Evolutionary conservation across 2,797 vertebrate genomes (phyloP).

Genomic region (Micromesistius poutassou): DNA sequence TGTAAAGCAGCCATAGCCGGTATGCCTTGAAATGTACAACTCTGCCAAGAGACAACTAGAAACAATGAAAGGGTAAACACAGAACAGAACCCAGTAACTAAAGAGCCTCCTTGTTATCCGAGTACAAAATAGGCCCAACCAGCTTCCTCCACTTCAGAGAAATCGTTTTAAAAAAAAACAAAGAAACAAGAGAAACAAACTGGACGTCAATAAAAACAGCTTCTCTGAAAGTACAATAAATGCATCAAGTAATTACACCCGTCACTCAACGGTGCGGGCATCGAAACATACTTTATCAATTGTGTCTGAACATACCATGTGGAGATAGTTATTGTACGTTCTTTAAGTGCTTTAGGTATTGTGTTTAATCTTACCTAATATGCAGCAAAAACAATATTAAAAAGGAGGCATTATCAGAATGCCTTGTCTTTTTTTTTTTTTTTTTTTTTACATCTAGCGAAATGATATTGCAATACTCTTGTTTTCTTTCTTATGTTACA

Average conservation of each 20-base stretch:
- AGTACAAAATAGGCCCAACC: conserved; percentile 34
- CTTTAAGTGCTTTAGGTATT: conserved; percentile 38
- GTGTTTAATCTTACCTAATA: conserved; percentile 2
- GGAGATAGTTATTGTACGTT: conserved; percentile 4
- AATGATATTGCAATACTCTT: not conserved
- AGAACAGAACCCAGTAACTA: not conserved
- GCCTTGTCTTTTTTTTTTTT: not conserved
- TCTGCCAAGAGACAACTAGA: not conserved
- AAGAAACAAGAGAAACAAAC: conserved; percentile 43
- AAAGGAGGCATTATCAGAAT: not conserved
- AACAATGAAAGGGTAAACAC: conserved; percentile 22
- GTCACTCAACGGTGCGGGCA: conserved; percentile 4
- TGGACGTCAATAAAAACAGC: not conserved
- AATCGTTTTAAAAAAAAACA: conserved; percentile 31
- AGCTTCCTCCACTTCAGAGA: conserved; percentile 21
- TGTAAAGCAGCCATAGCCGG: conserved; percentile 11
- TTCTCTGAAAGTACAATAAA: conserved; percentile 20
- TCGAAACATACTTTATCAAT: conserved; percentile 19
- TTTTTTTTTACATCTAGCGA: not conserved
- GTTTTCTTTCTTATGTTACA: not conserved
- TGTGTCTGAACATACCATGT: not conserved
- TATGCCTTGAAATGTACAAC: conserved; percentile 12
- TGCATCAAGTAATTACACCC: conserved; percentile 14
- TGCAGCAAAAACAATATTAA: not conserved
- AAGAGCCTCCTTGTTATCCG: conserved; percentile 15